These are phyloP conservation scores for Percopsis omiscomaycus DNA, from an alignment of 2,797 vertebrate species.

Conservation along the genomic window DNA sequence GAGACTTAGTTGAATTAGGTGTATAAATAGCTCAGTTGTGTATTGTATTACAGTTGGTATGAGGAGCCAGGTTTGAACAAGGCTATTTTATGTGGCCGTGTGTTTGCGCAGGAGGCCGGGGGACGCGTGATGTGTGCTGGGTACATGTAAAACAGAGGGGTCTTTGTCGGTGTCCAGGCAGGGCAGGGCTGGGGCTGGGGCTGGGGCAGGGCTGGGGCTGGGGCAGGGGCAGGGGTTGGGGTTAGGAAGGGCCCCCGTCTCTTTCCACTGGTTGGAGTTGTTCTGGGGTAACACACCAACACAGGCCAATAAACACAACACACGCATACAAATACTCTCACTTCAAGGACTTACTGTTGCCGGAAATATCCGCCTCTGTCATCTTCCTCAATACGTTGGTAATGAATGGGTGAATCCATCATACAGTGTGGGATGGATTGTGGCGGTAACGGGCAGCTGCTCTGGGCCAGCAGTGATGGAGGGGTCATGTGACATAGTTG, in stretches of 20 bases:
- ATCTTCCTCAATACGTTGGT: background rate
- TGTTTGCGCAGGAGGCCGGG: constrained; percentile 35
- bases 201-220: constrained; percentile 16
- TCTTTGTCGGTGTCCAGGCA: constrained; percentile 67
- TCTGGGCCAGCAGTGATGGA: constrained; percentile 17
- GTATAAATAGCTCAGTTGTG: constrained; percentile 37
- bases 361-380: background rate
- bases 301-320: too few species aligned
- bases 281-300: constrained; percentile 10
- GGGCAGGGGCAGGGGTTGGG: too few species aligned
- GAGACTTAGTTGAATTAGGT: constrained; percentile 31
- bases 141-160: constrained; percentile 72
- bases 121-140: constrained; percentile 63
- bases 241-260: too few species aligned
- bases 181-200: constrained; percentile 27
- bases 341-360: background rate
- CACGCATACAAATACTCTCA: too few species aligned
- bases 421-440: constrained; percentile 31
- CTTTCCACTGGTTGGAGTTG: constrained; percentile 33
- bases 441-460: constrained; percentile 15
- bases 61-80: constrained; percentile 42
- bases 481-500: constrained; percentile 19
- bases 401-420: constrained; percentile 13
- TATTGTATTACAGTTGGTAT: constrained; percentile 29
- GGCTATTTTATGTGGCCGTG: constrained; percentile 39